Percentiles rank a stretch among this genome's conserved stretches.
These are phyloP conservation scores for Malurus melanocephalus DNA, from an alignment of 2,113 vertebrate species.

Conservation along the genomic window DNA sequence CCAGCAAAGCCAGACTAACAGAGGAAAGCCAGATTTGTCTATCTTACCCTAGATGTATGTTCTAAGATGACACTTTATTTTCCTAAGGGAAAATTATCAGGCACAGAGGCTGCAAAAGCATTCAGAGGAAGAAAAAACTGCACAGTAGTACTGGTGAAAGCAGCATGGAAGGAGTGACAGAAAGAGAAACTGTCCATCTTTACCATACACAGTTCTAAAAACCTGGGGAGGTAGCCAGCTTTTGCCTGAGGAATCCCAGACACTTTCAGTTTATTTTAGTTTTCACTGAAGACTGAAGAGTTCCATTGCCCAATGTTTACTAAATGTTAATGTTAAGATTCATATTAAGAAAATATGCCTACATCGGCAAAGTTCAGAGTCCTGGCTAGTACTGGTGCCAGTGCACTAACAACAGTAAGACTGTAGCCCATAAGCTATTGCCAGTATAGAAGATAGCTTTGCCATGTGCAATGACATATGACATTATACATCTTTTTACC, in stretches of 20 bases:
- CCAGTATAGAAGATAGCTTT: not conserved
- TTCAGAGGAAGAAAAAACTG: not conserved
- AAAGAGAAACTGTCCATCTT: not conserved
- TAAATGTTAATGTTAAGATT: not conserved
- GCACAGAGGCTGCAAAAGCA: not conserved
- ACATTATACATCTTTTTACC: not conserved
- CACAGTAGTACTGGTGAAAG: not conserved
- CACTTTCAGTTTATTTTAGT: not conserved
- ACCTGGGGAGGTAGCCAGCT: not conserved
- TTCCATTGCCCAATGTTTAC: not conserved
- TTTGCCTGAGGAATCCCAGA: slow-evolving; percentile 1
- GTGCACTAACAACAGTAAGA: not conserved
- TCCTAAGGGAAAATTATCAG: not conserved
- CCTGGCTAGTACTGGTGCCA: not conserved
- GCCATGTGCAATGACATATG: not conserved
- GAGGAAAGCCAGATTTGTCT: not conserved
- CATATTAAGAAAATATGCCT: not conserved
- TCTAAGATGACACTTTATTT: not conserved
- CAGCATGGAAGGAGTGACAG: not conserved
- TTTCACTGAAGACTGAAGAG: not conserved
- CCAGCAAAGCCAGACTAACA: not conserved
- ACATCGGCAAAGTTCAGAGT: not conserved
- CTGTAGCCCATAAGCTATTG: not conserved
- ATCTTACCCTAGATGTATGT: not conserved
- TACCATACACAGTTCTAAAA: not conserved